Evolutionary conservation across 2,888 invertebrate species (phyloP).

Genomic region (Onchidella celtica): DNA sequence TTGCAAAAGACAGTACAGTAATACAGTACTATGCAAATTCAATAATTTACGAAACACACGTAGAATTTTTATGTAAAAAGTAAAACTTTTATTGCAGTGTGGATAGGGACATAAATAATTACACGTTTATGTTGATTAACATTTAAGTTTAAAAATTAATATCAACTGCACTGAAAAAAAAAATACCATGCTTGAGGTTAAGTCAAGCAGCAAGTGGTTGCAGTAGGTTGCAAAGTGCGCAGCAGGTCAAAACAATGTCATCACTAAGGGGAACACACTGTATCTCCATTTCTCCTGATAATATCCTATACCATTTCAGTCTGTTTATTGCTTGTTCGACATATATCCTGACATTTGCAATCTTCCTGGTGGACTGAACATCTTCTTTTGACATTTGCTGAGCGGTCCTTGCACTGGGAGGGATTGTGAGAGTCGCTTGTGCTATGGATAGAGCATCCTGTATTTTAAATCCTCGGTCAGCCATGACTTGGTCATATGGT

Average conservation of each 20-base stretch:
- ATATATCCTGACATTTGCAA: slow-evolving; percentile 52
- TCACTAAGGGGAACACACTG: slow-evolving; percentile 45
- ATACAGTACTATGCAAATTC: no score
- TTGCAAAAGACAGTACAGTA: no score
- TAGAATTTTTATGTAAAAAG: no score
- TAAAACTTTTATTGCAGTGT: no score
- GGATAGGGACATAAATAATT: no score
- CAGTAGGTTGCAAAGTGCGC: slow-evolving; percentile 50
- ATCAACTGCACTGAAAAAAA: no score
- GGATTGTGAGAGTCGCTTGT: slow-evolving; percentile 48
- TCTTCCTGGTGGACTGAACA: slow-evolving; percentile 30
- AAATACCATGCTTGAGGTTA: neutral
- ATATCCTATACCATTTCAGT: slow-evolving; percentile 47
- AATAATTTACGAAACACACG: no score
- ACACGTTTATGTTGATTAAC: no score
- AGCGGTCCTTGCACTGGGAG: slow-evolving; percentile 12
- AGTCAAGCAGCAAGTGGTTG: slow-evolving; percentile 32
- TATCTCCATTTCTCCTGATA: slow-evolving; percentile 45
- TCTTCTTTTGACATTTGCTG: slow-evolving; percentile 37
- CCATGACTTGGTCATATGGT: slow-evolving; percentile 53
- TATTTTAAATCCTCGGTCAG: slow-evolving; percentile 55
- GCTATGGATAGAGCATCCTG: slow-evolving; percentile 39
- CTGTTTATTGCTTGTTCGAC: slow-evolving; percentile 53
- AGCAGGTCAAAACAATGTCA: slow-evolving; percentile 49
- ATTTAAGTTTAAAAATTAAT: no score